Evolutionary conservation across 2,113 vertebrate species (phyloP), one percentile per base, ranked within the genome.

Genomic region (Anoplopoma fimbria): DNA sequence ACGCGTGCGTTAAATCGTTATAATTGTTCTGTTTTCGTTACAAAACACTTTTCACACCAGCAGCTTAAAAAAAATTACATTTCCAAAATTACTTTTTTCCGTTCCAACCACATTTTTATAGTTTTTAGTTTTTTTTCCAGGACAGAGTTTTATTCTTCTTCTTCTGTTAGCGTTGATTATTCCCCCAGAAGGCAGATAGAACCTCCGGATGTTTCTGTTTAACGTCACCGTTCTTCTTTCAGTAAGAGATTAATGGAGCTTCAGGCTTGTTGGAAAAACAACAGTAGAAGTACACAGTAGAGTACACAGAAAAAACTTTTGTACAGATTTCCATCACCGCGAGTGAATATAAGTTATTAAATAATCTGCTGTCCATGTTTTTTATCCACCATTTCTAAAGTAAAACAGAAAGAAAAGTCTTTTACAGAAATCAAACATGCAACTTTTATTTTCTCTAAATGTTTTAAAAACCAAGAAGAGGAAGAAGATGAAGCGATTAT

Each of bases 341-440:
- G 75, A 91, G 93, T 33, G 92, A 95, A 95, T 93, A 96, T 96
- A 96, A 97, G 94, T 96, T 97, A 97, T 97, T 97, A 96, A 97
- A 97, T 97, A 96, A 97, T 95, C 42, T 81, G 73, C 82, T 93
- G 95, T 94, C 75, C 63, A 77, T 25, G 17, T 95, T 91, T 94
- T 96, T 96, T 96, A 81, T 73, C 77, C 17, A 47, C 49, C 70
- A 69, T 65, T 88, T 55, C 38, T 29, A 96, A 82, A 96, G 95
- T 95, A 81, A 92, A 91, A 96, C 95, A 96, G 27, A 95, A 97
- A 95, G 6, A 38, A 94, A 95, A 97, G 94, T 93, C 87, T 91
- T 95, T 96, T 96, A 96, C 94, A 96, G 94, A 97, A 96, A 94
- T 96, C 93, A 96, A 94, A 96, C 97, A 97, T 97, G 97, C 96